These are phyloP conservation scores for Cyrtodaria siliqua DNA, from an alignment of 2,888 invertebrate genomes.

Conservation along the genomic window DNA sequence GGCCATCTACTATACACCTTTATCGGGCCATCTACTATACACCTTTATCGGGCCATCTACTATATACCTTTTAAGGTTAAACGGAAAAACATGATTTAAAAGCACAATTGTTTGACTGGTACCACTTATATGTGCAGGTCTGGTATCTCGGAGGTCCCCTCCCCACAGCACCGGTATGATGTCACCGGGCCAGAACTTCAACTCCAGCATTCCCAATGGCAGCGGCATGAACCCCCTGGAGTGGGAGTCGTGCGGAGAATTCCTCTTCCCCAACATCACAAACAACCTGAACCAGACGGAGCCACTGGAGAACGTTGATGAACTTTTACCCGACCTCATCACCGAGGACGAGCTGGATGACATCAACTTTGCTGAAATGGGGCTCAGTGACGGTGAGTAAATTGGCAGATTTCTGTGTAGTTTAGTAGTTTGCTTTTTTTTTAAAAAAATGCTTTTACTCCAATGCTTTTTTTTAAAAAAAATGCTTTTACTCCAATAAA, in stretches of 20 bases:
- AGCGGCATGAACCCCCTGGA: conserved; percentile 57
- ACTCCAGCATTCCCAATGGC: conserved; percentile 63
- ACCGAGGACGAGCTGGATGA: conserved; percentile 72
- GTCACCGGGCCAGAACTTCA: conserved; percentile 64
- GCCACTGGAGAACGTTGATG: conserved; percentile 63
- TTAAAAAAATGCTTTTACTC: too few species aligned
- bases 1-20: too few species aligned
- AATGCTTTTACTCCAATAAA: too few species aligned
- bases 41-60: too few species aligned
- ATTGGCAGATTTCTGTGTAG: too few species aligned
- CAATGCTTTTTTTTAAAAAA: too few species aligned
- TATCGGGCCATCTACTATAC: too few species aligned
- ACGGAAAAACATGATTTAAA: too few species aligned
- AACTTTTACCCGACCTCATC: conserved; percentile 69
- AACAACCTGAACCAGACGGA: conserved; percentile 53
- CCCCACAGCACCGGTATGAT: conserved; percentile 56
- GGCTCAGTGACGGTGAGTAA: conserved; percentile 66
- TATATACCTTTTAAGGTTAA: too few species aligned
- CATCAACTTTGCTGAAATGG: conserved; percentile 68
- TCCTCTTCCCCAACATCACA: conserved; percentile 72
- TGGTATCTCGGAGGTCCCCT: conserved; percentile 28
- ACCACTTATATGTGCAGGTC: too few species aligned
- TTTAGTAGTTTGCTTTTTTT: too few species aligned
- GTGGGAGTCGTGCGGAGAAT: conserved; percentile 67
- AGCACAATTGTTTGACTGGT: too few species aligned